Conservation (phyloP, 64 coral and sea anemone species). For the Catalaphyllia jardinei region DNA sequence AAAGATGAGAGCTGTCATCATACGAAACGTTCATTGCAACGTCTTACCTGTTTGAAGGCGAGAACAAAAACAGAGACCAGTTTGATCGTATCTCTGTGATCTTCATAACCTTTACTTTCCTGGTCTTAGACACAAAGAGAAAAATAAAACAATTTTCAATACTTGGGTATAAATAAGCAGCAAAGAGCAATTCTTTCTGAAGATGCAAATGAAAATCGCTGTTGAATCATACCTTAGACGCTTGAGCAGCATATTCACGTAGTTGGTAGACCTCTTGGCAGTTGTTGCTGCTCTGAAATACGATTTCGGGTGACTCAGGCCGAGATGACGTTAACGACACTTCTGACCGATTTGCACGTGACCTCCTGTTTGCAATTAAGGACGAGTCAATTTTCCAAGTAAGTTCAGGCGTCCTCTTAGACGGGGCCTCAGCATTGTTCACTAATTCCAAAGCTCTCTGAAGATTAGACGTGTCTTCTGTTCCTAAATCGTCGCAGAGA, state of each 20-base stretch:
- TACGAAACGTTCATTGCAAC: not conserved
- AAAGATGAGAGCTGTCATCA: not conserved
- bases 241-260: not conserved
- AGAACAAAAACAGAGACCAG: slow-evolving; percentile 71
- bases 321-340: not conserved
- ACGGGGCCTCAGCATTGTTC: no score
- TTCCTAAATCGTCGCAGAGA: slow-evolving; percentile 19
- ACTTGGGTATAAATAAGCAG: no score
- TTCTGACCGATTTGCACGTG: not conserved
- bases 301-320: not conserved
- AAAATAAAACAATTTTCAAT: not conserved
- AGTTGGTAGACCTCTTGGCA: not conserved
- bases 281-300: not conserved
- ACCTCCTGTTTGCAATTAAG: not conserved
- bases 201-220: not conserved
- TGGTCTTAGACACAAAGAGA: not conserved
- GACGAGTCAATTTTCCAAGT: not conserved
- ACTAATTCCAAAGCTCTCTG: not conserved
- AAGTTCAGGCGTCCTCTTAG: not conserved
- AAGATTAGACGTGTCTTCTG: not conserved
- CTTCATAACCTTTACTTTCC: not conserved
- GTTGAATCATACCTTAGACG: not conserved
- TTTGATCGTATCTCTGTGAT: not conserved
- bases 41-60: slow-evolving; percentile 72
- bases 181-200: not conserved